A percentile compares a stretch with the other conserved stretches of the same genome.
These are phyloP conservation scores for Camponotus pennsylvanicus DNA, from an alignment of 1,140 invertebrate species.

Conservation along the genomic window DNA sequence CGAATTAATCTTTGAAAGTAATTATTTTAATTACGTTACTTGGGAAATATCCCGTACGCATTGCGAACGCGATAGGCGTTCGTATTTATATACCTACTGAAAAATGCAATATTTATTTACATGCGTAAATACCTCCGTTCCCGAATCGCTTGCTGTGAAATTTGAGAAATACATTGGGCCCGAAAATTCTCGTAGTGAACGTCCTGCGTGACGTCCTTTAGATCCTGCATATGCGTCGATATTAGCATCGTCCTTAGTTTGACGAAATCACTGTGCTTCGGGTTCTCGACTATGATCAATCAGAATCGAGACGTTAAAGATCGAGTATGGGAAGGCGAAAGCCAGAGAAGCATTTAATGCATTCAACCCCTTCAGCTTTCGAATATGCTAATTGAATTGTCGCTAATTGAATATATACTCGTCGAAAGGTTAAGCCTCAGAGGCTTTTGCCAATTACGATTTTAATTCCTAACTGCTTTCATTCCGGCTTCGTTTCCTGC, in stretches of 20 bases:
- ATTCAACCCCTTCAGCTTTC: slow-evolving; percentile 17
- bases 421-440: not conserved
- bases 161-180: slow-evolving; percentile 95
- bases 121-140: slow-evolving; percentile 90
- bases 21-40: not conserved
- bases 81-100: slow-evolving; percentile 69
- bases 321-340: not conserved
- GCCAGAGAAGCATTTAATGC: not conserved
- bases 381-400: slow-evolving; percentile 16
- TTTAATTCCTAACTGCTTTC: slow-evolving; percentile 25
- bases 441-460: slow-evolving; percentile 17
- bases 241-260: slow-evolving; percentile 98
- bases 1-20: not conserved
- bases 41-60: slow-evolving; percentile 1
- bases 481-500: not conserved
- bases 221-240: slow-evolving; percentile 97
- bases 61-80: slow-evolving; percentile 46
- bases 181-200: slow-evolving; percentile 99
- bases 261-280: slow-evolving; percentile 98
- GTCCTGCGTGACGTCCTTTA: slow-evolving; percentile 97
- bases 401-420: not conserved
- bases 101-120: slow-evolving; percentile 79
- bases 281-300: slow-evolving; percentile 94
- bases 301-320: slow-evolving; percentile 56
- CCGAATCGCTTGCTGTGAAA: slow-evolving; percentile 93